Percentiles rank a stretch among this genome's conserved stretches.
Evolutionary conservation across 2,113 vertebrate genomes (phyloP).

Genomic region (Emberiza fucata): DNA sequence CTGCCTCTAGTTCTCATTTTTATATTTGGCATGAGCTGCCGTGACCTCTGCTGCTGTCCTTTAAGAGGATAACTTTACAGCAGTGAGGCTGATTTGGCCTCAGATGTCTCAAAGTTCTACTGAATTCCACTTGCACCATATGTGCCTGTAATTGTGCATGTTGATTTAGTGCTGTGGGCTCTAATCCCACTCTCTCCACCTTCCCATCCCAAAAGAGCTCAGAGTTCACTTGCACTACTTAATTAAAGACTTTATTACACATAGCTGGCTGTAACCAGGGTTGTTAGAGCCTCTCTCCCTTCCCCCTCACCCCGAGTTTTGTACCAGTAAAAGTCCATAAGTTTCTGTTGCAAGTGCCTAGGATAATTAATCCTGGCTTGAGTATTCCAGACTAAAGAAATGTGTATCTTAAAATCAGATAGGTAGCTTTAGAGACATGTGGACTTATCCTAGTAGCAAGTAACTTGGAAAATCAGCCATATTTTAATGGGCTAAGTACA

Average conservation of each 20-base stretch:
- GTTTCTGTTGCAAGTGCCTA: neutral
- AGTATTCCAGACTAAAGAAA: neutral
- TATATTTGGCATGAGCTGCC: constrained; percentile 66
- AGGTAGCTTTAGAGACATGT: neutral
- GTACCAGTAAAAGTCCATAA: constrained; percentile 11
- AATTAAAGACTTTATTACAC: constrained; percentile 59
- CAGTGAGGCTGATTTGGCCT: constrained; percentile 59
- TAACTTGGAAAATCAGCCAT: neutral
- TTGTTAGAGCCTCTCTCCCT: neutral
- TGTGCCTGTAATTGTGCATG: constrained; percentile 10
- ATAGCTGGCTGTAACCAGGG: constrained; percentile 59
- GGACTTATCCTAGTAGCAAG: neutral
- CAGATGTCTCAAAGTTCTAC: constrained; percentile 43
- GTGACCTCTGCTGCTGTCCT: constrained; percentile 66
- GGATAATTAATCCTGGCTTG: neutral
- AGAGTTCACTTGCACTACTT: constrained; percentile 60
- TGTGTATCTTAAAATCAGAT: neutral
- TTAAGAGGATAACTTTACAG: constrained; percentile 67
- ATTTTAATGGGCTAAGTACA: neutral
- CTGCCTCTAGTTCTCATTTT: constrained; percentile 68
- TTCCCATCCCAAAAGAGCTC: constrained; percentile 39
- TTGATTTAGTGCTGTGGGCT: constrained; percentile 67
- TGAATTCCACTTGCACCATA: constrained; percentile 60
- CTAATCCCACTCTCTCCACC: constrained; percentile 31
- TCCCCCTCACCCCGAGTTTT: neutral